Conservation (phyloP, 2,113 vertebrate genomes). For the Grallaria varia region DNA sequence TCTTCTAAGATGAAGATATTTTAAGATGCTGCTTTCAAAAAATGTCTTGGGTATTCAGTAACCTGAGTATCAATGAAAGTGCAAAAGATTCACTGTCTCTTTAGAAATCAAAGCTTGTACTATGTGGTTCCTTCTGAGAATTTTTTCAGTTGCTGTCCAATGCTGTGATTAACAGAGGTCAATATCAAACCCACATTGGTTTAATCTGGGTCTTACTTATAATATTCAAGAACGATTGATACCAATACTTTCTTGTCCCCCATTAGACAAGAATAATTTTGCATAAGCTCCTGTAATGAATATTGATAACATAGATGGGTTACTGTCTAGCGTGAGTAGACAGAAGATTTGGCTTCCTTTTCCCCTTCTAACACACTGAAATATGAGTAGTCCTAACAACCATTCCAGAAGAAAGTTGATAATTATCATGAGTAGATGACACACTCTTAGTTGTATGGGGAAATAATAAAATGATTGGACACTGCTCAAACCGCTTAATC, state of each 20-base stretch:
- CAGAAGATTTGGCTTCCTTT: neutral
- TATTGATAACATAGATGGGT: neutral
- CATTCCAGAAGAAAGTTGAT: neutral
- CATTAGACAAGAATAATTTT: neutral
- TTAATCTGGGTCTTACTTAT: neutral
- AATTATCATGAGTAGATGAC: neutral
- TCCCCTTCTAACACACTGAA: neutral
- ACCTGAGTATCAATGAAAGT: neutral
- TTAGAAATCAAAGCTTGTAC: neutral
- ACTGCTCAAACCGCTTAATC: neutral
- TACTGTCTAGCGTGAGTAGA: neutral
- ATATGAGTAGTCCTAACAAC: neutral
- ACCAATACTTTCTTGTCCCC: accelerated
- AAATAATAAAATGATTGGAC: neutral
- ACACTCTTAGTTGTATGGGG: neutral
- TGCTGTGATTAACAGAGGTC: neutral
- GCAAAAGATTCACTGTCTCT: neutral
- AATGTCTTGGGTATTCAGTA: neutral
- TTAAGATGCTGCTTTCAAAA: neutral
- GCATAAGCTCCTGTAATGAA: neutral
- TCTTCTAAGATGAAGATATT: neutral
- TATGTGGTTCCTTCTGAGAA: neutral
- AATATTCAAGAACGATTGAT: neutral
- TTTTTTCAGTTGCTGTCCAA: neutral
- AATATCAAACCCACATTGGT: neutral